phyloP scores from a whole-genome alignment of 2,888 invertebrate genomes.

The Ichneumoninae sp. region DNA sequence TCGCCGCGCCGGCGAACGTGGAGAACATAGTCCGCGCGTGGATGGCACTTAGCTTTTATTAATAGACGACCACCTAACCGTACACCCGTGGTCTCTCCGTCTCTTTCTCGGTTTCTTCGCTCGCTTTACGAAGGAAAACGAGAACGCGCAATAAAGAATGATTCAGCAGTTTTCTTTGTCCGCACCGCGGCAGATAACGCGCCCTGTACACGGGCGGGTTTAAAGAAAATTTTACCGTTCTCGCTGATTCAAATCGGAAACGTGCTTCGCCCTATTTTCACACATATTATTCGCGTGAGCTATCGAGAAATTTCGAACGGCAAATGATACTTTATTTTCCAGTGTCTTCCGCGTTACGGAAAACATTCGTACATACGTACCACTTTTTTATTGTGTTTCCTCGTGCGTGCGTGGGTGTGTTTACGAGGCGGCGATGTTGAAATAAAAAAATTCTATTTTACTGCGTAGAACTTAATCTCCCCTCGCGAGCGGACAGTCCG shows the following conservation, averaged over 20 bases:
- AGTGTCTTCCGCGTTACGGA: background rate
- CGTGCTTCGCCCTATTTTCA: background rate
- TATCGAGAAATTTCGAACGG: background rate
- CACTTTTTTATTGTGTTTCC: background rate
- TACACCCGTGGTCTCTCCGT: slow-evolving; percentile 41
- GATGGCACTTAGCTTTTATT: slow-evolving; percentile 67
- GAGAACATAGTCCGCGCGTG: slow-evolving; percentile 52
- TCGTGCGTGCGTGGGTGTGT: background rate
- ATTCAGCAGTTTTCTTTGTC: slow-evolving; percentile 78
- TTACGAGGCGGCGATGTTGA: background rate
- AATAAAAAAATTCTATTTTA: slow-evolving; percentile 13
- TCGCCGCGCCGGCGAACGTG: slow-evolving; percentile 34
- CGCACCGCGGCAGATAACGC: slow-evolving; percentile 29
- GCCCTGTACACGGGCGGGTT: slow-evolving; percentile 1
- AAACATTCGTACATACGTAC: slow-evolving; percentile 25
- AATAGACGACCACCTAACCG: slow-evolving; percentile 68
- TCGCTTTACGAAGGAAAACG: slow-evolving; percentile 33
- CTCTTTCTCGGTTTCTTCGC: slow-evolving; percentile 13
- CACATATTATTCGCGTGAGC: background rate
- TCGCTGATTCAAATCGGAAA: slow-evolving; percentile 64
- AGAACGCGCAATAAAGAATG: slow-evolving; percentile 69
- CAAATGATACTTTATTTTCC: background rate
- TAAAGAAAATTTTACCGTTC: slow-evolving; percentile 58
- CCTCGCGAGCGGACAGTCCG: slow-evolving; percentile 17
- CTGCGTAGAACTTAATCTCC: background rate